Evolutionary conservation across 2,797 vertebrate species (phyloP), one percentile per base, ranked within the genome.

Genomic region (Ctenochaetus hawaiiensis): DNA sequence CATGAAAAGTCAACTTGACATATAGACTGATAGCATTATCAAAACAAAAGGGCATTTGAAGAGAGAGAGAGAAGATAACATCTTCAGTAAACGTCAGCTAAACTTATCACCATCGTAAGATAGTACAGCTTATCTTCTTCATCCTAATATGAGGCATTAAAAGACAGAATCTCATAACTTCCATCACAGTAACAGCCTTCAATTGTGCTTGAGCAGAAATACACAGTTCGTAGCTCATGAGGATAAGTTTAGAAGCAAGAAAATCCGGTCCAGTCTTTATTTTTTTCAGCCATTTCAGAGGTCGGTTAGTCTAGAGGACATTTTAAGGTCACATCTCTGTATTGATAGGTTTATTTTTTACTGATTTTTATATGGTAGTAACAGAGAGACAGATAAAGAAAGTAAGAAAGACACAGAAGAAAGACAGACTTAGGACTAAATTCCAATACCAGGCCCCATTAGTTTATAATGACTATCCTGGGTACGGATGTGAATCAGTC

Each of bases 391-490:
- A 60, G 30, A 53, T 4, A 54, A 51, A 67, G 17, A 60, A 62
- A 60, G 9, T 5, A 22, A 10, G 18, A 43, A 37, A n/a, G 58
- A 5, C 53, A 39, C n/a, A 0, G 56, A 44, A 73, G 64, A 68
- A 67, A 37, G 16, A 43, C 2, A 52, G 53, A 53, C 10, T 72
- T 44, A 43, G 64, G 73, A 75, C 76, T 80, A 85, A 58, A 85
- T 68, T 85, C 54, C 64, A 78, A 80, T 87, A 72, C 65, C 75
- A 85, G 82, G 76, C 69, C 80, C 86, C 77, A 84, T 91, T 83
- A 78, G 75, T 89, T 87, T 86, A 62, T 87, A 90, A 89, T 78
- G n/a, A 84, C 72, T 80, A 47, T 72, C 72, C 45, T 72, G 44
- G 41, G 59, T 58, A 34, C 30, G 73, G 41, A 59, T 58, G 61